These are phyloP conservation scores for Agrenia bidenticulata DNA, from an alignment of 2,888 invertebrate species.

Conservation along the genomic window DNA sequence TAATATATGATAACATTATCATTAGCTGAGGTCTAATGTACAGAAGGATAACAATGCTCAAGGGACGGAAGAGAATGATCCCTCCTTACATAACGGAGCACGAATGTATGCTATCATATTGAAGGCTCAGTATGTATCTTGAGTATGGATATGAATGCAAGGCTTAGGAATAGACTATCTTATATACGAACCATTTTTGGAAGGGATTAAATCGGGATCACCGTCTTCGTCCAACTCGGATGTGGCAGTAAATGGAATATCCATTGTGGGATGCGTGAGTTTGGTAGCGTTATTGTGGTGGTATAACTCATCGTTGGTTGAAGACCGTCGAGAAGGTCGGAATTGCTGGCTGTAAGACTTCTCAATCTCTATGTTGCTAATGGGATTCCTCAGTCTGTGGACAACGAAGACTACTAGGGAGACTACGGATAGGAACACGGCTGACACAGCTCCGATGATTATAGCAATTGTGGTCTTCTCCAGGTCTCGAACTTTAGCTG, in stretches of 20 bases:
- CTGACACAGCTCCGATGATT: slow-evolving; percentile 50
- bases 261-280: slow-evolving; percentile 36
- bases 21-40: too few species aligned
- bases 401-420: slow-evolving; percentile 52
- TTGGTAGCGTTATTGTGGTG: slow-evolving; percentile 46
- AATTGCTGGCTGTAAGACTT: slow-evolving; percentile 51
- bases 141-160: too few species aligned
- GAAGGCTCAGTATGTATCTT: too few species aligned
- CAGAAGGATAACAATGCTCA: too few species aligned
- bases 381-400: slow-evolving; percentile 50
- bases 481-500: slow-evolving; percentile 52
- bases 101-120: too few species aligned
- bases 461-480: slow-evolving; percentile 53
- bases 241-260: slow-evolving; percentile 49
- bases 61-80: too few species aligned
- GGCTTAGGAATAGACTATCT: neutral
- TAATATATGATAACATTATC: too few species aligned
- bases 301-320: slow-evolving; percentile 51
- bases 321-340: slow-evolving; percentile 48
- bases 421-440: slow-evolving; percentile 43
- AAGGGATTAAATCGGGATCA: slow-evolving; percentile 53
- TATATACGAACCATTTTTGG: slow-evolving; percentile 48
- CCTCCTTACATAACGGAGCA: too few species aligned
- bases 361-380: slow-evolving; percentile 46
- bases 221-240: slow-evolving; percentile 50